phyloP scores from a whole-genome alignment of 2,797 vertebrate genomes.

The Gallinago stenura region DNA sequence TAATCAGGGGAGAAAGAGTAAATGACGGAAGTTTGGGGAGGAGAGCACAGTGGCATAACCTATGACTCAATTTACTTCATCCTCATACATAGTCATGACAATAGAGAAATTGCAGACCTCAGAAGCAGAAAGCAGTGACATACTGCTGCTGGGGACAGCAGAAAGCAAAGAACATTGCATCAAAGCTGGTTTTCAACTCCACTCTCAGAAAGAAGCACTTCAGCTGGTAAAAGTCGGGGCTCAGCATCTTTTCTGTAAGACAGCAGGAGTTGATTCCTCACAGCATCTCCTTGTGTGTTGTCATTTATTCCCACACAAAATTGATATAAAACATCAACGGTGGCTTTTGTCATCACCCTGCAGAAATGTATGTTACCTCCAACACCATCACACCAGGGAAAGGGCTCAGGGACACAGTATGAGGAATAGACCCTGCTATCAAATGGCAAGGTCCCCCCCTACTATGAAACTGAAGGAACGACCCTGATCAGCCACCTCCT shows the following conservation, averaged over 20 bases:
- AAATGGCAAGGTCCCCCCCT: fast-evolving
- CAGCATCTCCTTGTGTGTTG: neutral
- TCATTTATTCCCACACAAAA: neutral
- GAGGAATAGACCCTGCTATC: fast-evolving
- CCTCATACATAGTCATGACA: neutral
- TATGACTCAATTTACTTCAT: neutral
- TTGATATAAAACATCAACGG: fast-evolving
- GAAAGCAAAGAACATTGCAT: neutral
- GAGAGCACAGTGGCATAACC: neutral
- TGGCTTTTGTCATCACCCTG: neutral
- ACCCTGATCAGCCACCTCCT: neutral
- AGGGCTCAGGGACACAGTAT: neutral
- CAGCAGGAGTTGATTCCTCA: neutral
- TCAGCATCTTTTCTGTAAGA: neutral
- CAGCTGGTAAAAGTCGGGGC: neutral
- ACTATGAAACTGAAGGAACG: neutral
- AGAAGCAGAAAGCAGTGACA: neutral
- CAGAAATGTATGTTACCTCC: neutral
- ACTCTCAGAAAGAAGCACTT: neutral
- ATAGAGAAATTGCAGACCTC: neutral
- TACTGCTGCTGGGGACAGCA: neutral
- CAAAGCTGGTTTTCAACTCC: neutral
- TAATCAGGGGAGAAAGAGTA: neutral
- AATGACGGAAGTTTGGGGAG: neutral
- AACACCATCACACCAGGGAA: neutral